phyloP scores from a whole-genome alignment of 1,140 invertebrate species.

The Halesus radiatus region DNA sequence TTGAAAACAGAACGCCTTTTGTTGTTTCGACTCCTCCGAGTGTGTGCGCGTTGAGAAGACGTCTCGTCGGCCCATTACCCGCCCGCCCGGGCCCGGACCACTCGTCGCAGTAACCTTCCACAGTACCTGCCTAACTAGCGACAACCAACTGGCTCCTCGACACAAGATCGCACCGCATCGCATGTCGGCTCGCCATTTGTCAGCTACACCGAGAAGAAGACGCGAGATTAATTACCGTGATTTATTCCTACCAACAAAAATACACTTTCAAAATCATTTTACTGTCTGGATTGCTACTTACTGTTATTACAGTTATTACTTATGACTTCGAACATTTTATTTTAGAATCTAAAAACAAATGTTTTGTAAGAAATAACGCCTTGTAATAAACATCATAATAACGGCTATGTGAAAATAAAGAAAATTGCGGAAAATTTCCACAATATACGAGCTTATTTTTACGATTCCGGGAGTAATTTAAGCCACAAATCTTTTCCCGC shows the following conservation, averaged over 20 bases:
- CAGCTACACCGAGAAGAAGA: neutral
- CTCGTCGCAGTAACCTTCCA: too few relatives aligned
- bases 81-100: neutral
- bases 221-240: constrained; percentile 4
- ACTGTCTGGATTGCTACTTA: too few relatives aligned
- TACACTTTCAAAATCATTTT: neutral
- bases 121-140: too few relatives aligned
- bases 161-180: neutral
- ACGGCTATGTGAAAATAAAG: too few relatives aligned
- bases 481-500: neutral
- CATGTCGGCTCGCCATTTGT: constrained; percentile 15
- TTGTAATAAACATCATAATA: too few relatives aligned
- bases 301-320: too few relatives aligned
- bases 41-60: constrained; percentile 25
- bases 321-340: too few relatives aligned
- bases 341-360: too few relatives aligned
- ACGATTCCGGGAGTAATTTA: neutral
- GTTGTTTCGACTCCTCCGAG: constrained; percentile 51
- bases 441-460: neutral
- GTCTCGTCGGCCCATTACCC: constrained; percentile 29
- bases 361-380: too few relatives aligned
- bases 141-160: too few relatives aligned
- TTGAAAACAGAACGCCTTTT: constrained; percentile 56
- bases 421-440: neutral
- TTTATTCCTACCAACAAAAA: neutral